These are phyloP conservation scores for Rhabdornis inornatus DNA, from an alignment of 2,113 vertebrate species.

Conservation along the genomic window DNA sequence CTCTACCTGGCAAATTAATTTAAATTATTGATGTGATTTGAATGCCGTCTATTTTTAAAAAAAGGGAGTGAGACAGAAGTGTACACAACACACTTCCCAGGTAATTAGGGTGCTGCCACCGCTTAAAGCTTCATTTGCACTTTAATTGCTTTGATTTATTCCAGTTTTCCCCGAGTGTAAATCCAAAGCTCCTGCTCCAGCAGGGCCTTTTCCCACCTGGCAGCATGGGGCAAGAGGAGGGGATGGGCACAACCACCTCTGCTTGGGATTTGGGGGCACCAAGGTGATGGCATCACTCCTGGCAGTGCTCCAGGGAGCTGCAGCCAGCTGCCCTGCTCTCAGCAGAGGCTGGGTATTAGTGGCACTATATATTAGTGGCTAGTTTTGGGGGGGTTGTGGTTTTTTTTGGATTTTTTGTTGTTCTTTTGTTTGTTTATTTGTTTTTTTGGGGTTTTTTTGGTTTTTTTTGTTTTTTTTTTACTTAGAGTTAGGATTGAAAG, in stretches of 20 bases:
- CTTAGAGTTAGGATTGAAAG: too few species aligned
- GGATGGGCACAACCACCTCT: not conserved
- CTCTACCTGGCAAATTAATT: constrained; percentile 4
- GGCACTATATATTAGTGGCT: too few species aligned
- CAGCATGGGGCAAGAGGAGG: accelerated
- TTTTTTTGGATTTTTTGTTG: too few species aligned
- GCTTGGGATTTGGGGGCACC: too few species aligned
- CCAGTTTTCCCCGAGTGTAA: not conserved
- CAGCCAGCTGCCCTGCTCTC: too few species aligned
- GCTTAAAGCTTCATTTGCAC: constrained; percentile 53
- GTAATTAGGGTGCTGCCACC: not conserved
- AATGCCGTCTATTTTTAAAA: not conserved
- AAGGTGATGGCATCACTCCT: too few species aligned
- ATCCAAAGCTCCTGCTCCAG: not conserved
- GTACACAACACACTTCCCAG: not conserved
- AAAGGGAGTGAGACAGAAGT: not conserved
- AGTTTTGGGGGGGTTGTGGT: too few species aligned
- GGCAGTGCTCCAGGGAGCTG: too few species aligned
- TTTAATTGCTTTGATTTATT: constrained; percentile 59
- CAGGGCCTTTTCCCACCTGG: not conserved
- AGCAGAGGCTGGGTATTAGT: too few species aligned
- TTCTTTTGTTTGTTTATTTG: too few species aligned
- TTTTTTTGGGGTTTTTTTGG: too few species aligned
- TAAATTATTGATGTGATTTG: constrained; percentile 33
- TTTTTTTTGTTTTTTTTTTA: too few species aligned